These are phyloP conservation scores for Protophormia terraenovae DNA, from an alignment of 2,888 invertebrate species.

Conservation along the genomic window DNA sequence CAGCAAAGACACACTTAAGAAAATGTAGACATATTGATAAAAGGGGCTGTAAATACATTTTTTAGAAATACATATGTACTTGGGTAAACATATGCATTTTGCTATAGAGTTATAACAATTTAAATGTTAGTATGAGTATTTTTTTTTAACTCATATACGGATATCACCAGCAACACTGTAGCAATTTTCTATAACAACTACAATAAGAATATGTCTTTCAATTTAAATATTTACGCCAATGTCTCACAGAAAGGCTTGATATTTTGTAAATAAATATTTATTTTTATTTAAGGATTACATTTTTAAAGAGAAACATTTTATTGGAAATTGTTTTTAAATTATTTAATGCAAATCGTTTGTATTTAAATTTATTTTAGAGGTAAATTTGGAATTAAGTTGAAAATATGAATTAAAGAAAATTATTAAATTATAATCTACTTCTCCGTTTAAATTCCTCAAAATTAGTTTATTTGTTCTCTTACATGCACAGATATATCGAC, in stretches of 20 bases:
- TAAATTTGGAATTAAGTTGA: too few relatives aligned
- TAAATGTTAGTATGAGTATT: neutral
- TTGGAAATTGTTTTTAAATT: too few relatives aligned
- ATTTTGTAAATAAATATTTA: neutral
- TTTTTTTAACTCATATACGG: neutral
- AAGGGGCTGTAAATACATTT: constrained; percentile 5
- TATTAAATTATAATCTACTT: too few relatives aligned
- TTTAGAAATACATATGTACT: neutral
- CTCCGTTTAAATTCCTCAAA: too few relatives aligned
- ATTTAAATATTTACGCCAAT: neutral
- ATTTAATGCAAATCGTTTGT: too few relatives aligned
- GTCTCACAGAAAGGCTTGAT: neutral
- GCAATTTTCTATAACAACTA: neutral
- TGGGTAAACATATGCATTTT: constrained; percentile 27
- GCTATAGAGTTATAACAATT: neutral
- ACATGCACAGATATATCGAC: too few relatives aligned
- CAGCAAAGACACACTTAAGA: constrained; percentile 2
- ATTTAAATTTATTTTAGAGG: too few relatives aligned
- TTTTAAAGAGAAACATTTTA: neutral
- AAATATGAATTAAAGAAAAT: too few relatives aligned
- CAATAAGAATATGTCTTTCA: neutral
- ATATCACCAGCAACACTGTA: neutral
- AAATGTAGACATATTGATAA: constrained; percentile 37
- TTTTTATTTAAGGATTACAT: neutral
- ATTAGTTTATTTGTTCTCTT: too few relatives aligned